Evolutionary conservation across 2,888 invertebrate genomes (phyloP).

Genomic region (Eupithecia abbreviata): DNA sequence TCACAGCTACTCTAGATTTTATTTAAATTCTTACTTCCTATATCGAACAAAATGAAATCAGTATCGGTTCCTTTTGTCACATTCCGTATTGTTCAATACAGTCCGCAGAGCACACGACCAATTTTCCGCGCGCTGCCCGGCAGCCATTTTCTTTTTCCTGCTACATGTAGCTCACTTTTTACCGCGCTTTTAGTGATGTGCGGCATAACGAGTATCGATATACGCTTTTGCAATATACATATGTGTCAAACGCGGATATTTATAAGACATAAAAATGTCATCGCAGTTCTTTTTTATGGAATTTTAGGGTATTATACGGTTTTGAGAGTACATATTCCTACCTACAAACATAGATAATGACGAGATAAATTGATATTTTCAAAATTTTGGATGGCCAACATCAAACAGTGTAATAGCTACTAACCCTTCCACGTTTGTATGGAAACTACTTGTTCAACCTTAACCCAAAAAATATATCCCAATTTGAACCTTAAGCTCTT

Average conservation of each 20-base stretch:
- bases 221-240: not conserved
- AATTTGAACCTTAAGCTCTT: constrained; percentile 1
- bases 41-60: constrained; percentile 19
- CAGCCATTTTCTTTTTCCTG: constrained; percentile 32
- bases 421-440: too few relatives aligned
- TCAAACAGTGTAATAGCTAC: too few relatives aligned
- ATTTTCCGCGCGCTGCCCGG: constrained; percentile 30
- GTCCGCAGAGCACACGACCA: constrained; percentile 27
- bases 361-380: too few relatives aligned
- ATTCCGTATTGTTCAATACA: constrained; percentile 25
- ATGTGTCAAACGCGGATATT: constrained; percentile 13
- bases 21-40: not conserved
- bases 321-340: too few relatives aligned
- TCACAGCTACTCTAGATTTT: not conserved
- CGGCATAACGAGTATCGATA: constrained; percentile 13
- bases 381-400: too few relatives aligned
- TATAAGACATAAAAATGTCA: not conserved
- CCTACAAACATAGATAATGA: too few relatives aligned
- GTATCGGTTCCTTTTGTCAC: constrained; percentile 19
- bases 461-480: not conserved
- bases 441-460: too few relatives aligned
- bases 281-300: not conserved
- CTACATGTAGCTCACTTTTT: constrained; percentile 30
- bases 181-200: constrained; percentile 24
- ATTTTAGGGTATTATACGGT: too few relatives aligned